Conservation (phyloP, 2,797 vertebrate species). For the Coccyzus lansbergi region DNA sequence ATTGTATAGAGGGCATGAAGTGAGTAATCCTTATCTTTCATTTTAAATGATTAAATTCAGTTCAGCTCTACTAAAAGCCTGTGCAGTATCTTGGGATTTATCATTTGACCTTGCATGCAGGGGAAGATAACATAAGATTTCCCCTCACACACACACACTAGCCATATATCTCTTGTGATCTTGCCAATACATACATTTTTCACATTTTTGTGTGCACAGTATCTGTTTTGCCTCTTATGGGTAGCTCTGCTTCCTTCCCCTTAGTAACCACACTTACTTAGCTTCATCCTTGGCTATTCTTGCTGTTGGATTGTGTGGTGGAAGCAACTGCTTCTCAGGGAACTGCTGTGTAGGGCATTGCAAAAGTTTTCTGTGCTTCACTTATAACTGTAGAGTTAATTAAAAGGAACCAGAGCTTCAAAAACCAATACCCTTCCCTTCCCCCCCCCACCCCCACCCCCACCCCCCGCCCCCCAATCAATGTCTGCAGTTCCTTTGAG, state of each 20-base stretch:
- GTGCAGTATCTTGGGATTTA: background rate
- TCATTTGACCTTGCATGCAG: background rate
- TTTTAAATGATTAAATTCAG: background rate
- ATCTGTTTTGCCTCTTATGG: background rate
- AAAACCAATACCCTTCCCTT: background rate
- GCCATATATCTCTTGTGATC: background rate
- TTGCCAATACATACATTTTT: background rate
- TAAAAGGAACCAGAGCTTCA: background rate
- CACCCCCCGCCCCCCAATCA: no score
- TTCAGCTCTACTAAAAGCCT: background rate
- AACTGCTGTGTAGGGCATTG: background rate
- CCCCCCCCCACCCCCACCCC: no score
- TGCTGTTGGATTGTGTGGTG: background rate
- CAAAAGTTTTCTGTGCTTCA: background rate
- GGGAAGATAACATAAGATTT: background rate
- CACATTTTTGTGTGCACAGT: background rate
- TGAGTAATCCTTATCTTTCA: background rate
- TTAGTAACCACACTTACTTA: background rate
- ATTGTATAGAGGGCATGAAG: background rate
- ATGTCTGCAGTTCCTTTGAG: background rate
- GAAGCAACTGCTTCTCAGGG: background rate
- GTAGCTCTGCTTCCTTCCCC: background rate
- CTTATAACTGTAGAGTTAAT: background rate
- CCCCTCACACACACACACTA: background rate
- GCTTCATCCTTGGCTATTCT: background rate